These are phyloP conservation scores for Anableps anableps DNA, from an alignment of 2,797 vertebrate genomes.

Conservation along the genomic window DNA sequence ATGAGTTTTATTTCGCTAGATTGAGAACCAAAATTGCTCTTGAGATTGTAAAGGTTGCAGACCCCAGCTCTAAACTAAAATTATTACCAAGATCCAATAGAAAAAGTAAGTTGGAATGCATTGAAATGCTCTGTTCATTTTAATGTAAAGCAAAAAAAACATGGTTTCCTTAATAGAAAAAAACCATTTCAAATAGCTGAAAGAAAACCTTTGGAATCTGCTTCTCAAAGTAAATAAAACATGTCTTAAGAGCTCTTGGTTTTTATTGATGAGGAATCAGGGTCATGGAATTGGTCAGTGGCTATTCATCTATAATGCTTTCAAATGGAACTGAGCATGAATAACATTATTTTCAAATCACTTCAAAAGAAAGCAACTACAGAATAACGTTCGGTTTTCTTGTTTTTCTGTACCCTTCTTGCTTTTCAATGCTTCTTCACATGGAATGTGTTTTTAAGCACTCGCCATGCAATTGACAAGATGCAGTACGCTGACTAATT, in stretches of 20 bases:
- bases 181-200: constrained; percentile 14
- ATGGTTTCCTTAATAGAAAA: constrained; percentile 8
- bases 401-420: not conserved
- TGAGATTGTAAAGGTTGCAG: not conserved
- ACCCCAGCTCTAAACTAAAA: no score
- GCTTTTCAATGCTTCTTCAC: not conserved
- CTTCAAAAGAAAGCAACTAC: not conserved
- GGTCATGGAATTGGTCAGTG: constrained; percentile 4
- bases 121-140: no score
- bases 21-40: no score
- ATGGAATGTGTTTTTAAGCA: not conserved
- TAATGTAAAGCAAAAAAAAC: not conserved
- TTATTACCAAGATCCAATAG: no score
- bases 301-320: constrained; percentile 29
- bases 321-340: constrained; percentile 22
- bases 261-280: constrained; percentile 21
- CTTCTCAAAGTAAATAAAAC: not conserved
- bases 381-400: not conserved
- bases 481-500: not conserved
- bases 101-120: not conserved
- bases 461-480: not conserved
- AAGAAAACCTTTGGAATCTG: constrained; percentile 13
- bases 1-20: no score
- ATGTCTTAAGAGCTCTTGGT: constrained; percentile 5
- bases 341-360: not conserved